Conservation (phyloP, 1,140 invertebrate genomes). For the Amyelois transitella region DNA sequence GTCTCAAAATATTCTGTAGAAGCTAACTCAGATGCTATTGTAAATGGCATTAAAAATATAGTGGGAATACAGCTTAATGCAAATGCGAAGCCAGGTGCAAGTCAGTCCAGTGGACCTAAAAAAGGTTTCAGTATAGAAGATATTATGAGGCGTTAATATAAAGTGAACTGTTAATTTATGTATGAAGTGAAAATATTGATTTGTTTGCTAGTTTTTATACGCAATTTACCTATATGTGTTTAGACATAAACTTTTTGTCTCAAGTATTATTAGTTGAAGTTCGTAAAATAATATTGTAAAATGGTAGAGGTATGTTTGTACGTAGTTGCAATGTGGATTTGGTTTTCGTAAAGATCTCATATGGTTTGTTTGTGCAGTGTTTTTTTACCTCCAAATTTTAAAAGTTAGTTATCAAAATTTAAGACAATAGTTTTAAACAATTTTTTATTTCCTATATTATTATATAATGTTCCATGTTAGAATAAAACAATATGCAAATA, state of each 20-base stretch:
- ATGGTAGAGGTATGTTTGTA: slow-evolving; percentile 53
- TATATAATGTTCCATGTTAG: slow-evolving; percentile 32
- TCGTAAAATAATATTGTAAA: slow-evolving; percentile 35
- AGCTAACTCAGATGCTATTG: slow-evolving; percentile 50
- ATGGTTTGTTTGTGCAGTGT: slow-evolving; percentile 72
- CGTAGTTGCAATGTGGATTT: slow-evolving; percentile 58
- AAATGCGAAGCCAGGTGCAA: slow-evolving; percentile 65
- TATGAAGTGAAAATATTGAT: slow-evolving; percentile 5
- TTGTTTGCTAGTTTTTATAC: slow-evolving; percentile 2
- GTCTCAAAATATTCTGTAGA: slow-evolving; percentile 40
- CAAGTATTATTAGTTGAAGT: slow-evolving; percentile 64
- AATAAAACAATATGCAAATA: slow-evolving; percentile 24
- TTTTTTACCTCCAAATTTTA: slow-evolving; percentile 71
- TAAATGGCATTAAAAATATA: slow-evolving; percentile 68
- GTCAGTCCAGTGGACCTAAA: slow-evolving; percentile 70
- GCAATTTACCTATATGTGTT: slow-evolving; percentile 12
- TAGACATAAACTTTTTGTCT: slow-evolving; percentile 17
- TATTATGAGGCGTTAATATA: slow-evolving; percentile 79
- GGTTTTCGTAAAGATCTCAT: slow-evolving; percentile 74
- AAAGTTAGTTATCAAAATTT: slow-evolving; percentile 57
- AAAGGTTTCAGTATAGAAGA: slow-evolving; percentile 84
- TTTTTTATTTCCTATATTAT: slow-evolving; percentile 31
- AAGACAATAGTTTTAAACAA: slow-evolving; percentile 36
- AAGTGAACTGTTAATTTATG: slow-evolving; percentile 8
- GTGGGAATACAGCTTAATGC: slow-evolving; percentile 69